Conservation (phyloP, 2,797 vertebrate species). For the Graptemys geographica region DNA sequence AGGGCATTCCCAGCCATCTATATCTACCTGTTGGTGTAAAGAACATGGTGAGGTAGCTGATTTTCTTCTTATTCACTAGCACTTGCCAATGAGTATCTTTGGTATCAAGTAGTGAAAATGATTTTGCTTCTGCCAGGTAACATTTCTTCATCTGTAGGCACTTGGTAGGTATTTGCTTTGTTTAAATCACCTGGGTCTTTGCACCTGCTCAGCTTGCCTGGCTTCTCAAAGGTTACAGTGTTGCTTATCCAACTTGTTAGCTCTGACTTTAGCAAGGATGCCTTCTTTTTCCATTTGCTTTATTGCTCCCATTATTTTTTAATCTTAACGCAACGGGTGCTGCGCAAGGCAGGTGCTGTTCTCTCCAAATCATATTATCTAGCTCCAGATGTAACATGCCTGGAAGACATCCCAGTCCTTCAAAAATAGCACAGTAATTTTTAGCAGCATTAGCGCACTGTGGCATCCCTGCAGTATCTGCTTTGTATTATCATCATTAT, state of each 20-base stretch:
- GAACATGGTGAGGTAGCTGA: accelerated
- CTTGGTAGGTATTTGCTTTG: not conserved
- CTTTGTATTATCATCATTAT: not conserved
- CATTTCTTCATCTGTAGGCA: not conserved
- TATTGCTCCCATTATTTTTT: not conserved
- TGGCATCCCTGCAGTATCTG: not conserved
- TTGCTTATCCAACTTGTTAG: not conserved
- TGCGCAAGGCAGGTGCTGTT: not conserved
- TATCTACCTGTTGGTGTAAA: not conserved
- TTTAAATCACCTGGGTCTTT: not conserved
- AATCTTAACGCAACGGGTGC: not conserved
- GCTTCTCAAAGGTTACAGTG: not conserved
- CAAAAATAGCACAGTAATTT: not conserved
- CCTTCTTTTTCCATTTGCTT: not conserved
- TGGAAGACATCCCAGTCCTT: not conserved
- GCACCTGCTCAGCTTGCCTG: not conserved
- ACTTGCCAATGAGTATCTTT: not conserved
- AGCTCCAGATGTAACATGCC: not conserved
- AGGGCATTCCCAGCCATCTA: not conserved
- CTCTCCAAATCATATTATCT: not conserved
- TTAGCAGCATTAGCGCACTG: not conserved
- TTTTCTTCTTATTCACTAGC: not conserved
- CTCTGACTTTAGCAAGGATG: not conserved
- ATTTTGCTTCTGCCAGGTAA: not conserved
- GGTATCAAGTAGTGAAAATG: not conserved